Evolutionary conservation across 2,113 vertebrate genomes (phyloP).

Genomic region (Phrynosoma platyrhinos): DNA sequence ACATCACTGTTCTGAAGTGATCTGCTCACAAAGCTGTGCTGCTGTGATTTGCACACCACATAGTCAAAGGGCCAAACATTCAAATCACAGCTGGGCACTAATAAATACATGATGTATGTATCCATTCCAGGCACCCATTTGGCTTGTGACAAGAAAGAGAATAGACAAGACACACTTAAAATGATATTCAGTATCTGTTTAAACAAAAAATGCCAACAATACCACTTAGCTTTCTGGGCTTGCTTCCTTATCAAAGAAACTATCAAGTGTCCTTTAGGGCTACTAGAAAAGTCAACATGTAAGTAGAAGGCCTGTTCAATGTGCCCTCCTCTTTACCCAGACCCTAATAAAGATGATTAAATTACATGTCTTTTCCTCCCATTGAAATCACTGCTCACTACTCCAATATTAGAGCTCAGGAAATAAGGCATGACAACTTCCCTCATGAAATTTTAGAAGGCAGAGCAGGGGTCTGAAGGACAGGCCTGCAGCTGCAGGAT

Average conservation of each 20-base stretch:
- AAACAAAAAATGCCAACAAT: fast-evolving
- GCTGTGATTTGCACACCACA: background rate
- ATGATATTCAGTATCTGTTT: background rate
- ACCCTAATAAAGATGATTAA: conserved; percentile 87
- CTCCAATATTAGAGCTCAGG: conserved; percentile 87
- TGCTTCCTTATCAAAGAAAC: conserved; percentile 23
- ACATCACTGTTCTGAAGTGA: background rate
- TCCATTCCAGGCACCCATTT: conserved; percentile 4
- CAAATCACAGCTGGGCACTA: background rate
- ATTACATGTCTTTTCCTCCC: conserved; percentile 83
- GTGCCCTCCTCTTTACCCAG: conserved; percentile 65
- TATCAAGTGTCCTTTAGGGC: conserved; percentile 41
- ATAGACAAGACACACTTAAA: background rate
- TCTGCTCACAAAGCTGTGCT: background rate
- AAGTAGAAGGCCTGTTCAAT: conserved; percentile 57
- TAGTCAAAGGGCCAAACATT: background rate
- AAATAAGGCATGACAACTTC: conserved; percentile 91
- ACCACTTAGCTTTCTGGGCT: background rate
- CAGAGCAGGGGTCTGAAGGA: conserved; percentile 80
- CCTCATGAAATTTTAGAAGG: conserved; percentile 90
- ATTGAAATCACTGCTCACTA: conserved; percentile 77
- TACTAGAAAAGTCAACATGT: conserved; percentile 50
- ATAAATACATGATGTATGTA: conserved; percentile 18
- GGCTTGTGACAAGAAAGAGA: conserved; percentile 4
- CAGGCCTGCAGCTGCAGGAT: conserved; percentile 80